Evolutionary conservation across 2,113 vertebrate species (phyloP), one percentile per base, ranked within the genome.

Genomic region (Sceloporus undulatus): DNA sequence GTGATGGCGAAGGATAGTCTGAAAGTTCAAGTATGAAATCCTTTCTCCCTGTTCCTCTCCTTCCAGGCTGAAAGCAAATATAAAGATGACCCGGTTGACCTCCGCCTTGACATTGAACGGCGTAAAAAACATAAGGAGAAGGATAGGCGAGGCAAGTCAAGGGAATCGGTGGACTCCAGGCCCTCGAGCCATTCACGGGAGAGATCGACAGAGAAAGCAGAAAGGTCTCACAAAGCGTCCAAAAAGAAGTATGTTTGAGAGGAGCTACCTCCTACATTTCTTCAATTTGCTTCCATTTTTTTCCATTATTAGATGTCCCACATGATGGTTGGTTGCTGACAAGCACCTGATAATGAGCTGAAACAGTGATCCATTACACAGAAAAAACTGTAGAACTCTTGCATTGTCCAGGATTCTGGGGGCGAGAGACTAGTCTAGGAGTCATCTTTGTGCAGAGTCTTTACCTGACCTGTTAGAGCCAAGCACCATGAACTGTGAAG

Each of bases 91-190:
- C 95, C 98, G 80, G 95, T 97, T 96, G 98, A 99, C 94, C 98
- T 99, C 78, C 98, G 98, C 89, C 97, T 98, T 97, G 98, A 99
- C 96, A 99, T 99, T 96, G 98, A 99, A 90, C 98, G 98, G 27
- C 98, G 98, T 95, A 99, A 99, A 98, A 98, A 98, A 97, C 98
- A 98, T 96, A 98, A 98, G 91, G 98, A 98, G 94, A 96, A 95
- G 93, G 98, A 98, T 95, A 98, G 98, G 94, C 97, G 97, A 11
- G 97, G 98, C 92, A 97, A 95, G 90, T 98, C 96, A 89, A 95
- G 96, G 94, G 97, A 97, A 84, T 96, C 95, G 13, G 97, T 96
- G 93, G 97, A 98, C 91, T 98, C 98, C 59, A 96, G 97, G 85
- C 98, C 98, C 88, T 98, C 98, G 48, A 98, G 97, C 92, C 97